Conservation (phyloP, 1,140 invertebrate genomes). For the Hestina assimilis region DNA sequence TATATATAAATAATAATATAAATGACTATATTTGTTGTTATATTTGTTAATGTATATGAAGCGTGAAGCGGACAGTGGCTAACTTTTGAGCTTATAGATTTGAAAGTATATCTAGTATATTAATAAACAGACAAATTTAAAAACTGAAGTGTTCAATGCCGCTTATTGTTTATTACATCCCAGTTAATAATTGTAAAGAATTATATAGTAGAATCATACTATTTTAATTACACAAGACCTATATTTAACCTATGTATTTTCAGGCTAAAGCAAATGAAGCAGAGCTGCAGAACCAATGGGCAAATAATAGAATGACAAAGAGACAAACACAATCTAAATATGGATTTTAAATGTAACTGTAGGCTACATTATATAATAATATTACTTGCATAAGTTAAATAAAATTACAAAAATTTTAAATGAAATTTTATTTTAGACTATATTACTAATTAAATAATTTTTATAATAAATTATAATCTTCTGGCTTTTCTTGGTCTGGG, state of each 20-base stretch:
- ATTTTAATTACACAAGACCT: background rate
- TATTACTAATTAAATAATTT: conserved; percentile 22
- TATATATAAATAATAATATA: too few species aligned
- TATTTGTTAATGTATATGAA: too few species aligned
- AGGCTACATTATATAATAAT: conserved; percentile 13
- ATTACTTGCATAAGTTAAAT: too few species aligned
- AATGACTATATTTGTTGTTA: too few species aligned
- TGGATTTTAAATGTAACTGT: conserved; percentile 82
- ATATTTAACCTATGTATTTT: conserved; percentile 57
- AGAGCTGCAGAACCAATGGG: conserved; percentile 96
- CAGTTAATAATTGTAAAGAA: too few species aligned
- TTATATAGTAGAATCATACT: too few species aligned
- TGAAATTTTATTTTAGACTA: conserved; percentile 27
- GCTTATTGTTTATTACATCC: too few species aligned
- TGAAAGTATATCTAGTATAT: too few species aligned
- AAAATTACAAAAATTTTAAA: conserved; percentile 4
- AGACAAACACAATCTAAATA: conserved; percentile 93
- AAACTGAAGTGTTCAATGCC: too few species aligned
- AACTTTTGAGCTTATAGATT: too few species aligned
- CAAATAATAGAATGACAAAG: conserved; percentile 89
- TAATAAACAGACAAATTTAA: too few species aligned
- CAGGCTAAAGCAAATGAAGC: conserved; percentile 95
- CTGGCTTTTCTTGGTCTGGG: conserved; percentile 86
- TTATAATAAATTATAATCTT: conserved; percentile 79
- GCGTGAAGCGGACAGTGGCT: too few species aligned